Percentiles rank a stretch among this genome's conserved stretches.
phyloP scores from a whole-genome alignment of 2,797 vertebrate species.

The Xiphophorus birchmanni region DNA sequence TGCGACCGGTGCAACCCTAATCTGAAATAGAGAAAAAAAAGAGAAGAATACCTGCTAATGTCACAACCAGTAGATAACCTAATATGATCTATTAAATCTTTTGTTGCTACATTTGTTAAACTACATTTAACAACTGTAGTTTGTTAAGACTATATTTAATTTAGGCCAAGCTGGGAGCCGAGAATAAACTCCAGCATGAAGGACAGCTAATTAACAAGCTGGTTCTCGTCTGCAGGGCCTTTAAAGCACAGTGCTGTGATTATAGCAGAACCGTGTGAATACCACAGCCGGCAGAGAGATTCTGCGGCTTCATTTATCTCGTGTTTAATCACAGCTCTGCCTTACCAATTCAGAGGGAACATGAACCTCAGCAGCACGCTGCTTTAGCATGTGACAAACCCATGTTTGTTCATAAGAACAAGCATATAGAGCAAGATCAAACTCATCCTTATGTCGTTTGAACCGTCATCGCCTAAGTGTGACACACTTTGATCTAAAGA shows the following conservation, averaged over 20 bases:
- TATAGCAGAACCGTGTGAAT: conserved; percentile 74
- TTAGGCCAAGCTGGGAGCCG: conserved; percentile 26
- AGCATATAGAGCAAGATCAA: neutral
- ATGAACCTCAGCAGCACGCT: neutral
- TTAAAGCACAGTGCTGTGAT: conserved; percentile 68
- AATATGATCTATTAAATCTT: neutral
- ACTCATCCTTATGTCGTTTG: neutral
- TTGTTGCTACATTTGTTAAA: too few species aligned
- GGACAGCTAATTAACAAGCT: conserved; percentile 68
- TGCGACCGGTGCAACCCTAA: neutral
- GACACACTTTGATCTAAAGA: neutral
- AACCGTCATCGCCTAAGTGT: neutral
- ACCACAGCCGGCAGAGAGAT: conserved; percentile 70
- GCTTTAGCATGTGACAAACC: conserved; percentile 12
- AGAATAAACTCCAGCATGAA: conserved; percentile 30
- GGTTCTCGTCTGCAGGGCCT: conserved; percentile 62
- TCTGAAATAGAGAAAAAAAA: neutral
- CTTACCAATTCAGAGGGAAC: conserved; percentile 34
- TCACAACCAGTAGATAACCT: conserved; percentile 17
- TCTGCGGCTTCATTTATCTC: conserved; percentile 46
- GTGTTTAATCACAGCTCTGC: conserved; percentile 24
- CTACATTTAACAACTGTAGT: neutral
- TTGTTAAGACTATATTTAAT: conserved; percentile 10
- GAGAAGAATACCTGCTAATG: conserved; percentile 27
- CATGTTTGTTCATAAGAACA: conserved; percentile 13